Percentiles rank a stretch among this genome's conserved stretches.
Evolutionary conservation across 2,113 vertebrate genomes (phyloP).

Genomic region (Nycticorax nycticorax): DNA sequence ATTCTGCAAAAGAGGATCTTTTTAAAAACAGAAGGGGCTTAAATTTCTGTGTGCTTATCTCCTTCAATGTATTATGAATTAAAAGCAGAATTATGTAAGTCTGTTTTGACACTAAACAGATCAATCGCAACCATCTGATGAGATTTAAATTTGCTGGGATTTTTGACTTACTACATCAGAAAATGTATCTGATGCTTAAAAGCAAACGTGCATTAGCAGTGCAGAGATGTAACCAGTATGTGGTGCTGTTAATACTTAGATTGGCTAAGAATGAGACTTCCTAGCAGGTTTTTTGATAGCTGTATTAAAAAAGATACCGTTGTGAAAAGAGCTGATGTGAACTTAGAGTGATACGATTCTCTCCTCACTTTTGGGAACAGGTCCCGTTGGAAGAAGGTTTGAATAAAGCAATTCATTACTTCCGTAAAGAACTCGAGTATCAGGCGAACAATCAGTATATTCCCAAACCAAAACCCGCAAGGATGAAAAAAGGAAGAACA

Average conservation of each 20-base stretch:
- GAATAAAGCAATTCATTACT: conserved; percentile 99
- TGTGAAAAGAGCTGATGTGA: neutral
- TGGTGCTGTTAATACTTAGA: neutral
- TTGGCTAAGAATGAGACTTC: neutral
- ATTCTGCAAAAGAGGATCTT: neutral
- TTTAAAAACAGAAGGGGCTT: neutral
- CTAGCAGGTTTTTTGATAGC: neutral
- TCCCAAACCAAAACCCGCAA: conserved; percentile 95
- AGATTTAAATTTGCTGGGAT: neutral
- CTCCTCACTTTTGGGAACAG: conserved; percentile 70
- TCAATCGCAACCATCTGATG: neutral
- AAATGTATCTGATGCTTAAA: neutral
- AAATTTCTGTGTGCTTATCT: neutral
- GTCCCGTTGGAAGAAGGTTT: conserved; percentile 96
- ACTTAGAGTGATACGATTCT: neutral
- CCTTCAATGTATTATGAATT: neutral
- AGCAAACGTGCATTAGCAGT: neutral
- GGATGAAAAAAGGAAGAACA: conserved; percentile 94
- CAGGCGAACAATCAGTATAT: conserved; percentile 99
- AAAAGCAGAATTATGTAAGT: neutral
- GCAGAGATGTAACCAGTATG: neutral
- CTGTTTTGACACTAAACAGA: neutral
- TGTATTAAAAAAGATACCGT: neutral
- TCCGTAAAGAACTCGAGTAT: conserved; percentile 94
- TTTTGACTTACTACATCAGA: neutral